Evolutionary conservation across 2,113 vertebrate species (phyloP).

Genomic region (Tapirus terrestris): DNA sequence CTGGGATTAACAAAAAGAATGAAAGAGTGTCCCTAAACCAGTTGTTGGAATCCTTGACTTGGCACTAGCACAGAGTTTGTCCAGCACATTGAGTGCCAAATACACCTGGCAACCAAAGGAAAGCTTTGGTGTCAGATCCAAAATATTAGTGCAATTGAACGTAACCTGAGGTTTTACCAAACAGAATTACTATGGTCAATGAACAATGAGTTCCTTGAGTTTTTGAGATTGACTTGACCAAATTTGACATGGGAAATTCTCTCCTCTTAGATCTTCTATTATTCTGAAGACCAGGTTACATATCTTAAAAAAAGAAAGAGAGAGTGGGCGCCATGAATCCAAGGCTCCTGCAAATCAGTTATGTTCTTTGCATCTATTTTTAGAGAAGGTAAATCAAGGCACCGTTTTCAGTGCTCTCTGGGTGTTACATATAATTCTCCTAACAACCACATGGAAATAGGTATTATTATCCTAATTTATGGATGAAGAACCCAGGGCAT

Average conservation of each 20-base stretch:
- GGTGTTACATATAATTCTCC: neutral
- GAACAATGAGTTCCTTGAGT: slow-evolving; percentile 44
- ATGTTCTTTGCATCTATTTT: neutral
- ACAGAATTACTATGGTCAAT: neutral
- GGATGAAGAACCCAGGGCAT: neutral
- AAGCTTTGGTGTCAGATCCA: neutral
- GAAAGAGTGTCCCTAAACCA: neutral
- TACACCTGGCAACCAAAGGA: neutral
- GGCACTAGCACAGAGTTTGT: neutral
- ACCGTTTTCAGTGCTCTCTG: neutral
- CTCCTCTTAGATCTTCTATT: neutral
- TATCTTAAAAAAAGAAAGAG: neutral
- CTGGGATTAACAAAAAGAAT: neutral
- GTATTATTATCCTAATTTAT: neutral
- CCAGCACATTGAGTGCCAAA: neutral
- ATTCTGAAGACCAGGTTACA: neutral
- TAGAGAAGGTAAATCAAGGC: neutral
- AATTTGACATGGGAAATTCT: slow-evolving; percentile 42
- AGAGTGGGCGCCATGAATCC: neutral
- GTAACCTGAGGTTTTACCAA: slow-evolving; percentile 56
- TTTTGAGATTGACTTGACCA: slow-evolving; percentile 29
- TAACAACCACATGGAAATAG: neutral
- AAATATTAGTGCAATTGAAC: neutral
- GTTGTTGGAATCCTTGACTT: neutral
- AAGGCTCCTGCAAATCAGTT: neutral